Evolutionary conservation across 2,113 vertebrate genomes (phyloP), one percentile per base, ranked within the genome.

Genomic region (Aphelocoma coerulescens): DNA sequence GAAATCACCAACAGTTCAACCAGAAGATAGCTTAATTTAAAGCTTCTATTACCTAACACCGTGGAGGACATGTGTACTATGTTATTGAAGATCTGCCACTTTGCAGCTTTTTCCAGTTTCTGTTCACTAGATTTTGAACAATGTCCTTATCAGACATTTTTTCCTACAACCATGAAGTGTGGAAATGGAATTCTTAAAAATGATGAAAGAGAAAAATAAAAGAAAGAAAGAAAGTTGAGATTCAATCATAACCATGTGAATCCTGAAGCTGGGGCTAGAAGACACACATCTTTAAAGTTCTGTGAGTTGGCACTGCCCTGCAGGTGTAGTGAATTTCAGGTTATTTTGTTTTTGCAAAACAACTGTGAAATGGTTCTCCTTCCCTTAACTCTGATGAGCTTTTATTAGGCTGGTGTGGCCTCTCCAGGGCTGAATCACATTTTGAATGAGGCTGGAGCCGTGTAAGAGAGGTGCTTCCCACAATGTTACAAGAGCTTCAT

Each of bases 11-110:
- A 72, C 92, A 91, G 79, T 96, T 88, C 80, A 61, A n/a, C 66
- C 33, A 76, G 81, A 95, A 91, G 72, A 62, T 90, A 93, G 90
- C 88, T 77, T 51, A 94, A 95, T 95, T 87, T 92, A 95, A 94
- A 96, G 6, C n/a, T 74, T 86, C 52, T 78, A 11, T 82, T 93
- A 66, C 59, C 22, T 76, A 89, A 66, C 58, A 75, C 32, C 89
- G 69, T 32, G 61, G 69, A 75, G 51, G 58, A 88, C 16, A 22
- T 7, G 12, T 71, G 68, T 54, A 72, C 37, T 28, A 57, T 23
- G 13, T 52, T 82, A 44, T 58, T 67, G 67, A 88, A 88, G 75
- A 83, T 11, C 21, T 81, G 72, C 16, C 57, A 61, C 17, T 92
- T 93, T 71, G 71, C 35, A 71, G 2, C 19, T 85, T 89, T 85